Base-by-base conservation (phyloP, 2,888 invertebrate species). In the Trichopria drosophilae region DNA sequence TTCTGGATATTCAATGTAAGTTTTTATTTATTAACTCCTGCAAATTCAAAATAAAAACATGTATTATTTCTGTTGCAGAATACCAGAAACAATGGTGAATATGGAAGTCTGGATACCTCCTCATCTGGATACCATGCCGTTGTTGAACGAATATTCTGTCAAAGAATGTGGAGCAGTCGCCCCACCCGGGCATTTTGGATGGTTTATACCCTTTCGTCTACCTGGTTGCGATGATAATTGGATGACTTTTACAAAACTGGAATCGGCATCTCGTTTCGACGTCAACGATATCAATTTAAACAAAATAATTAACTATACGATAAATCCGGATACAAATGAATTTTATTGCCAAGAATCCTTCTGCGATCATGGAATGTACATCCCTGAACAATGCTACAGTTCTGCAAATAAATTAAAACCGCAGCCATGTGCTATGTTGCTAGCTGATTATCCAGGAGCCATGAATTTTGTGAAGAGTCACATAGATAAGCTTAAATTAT, bases 81-180 rank as follows among this genome's bases (percentile, higher is more conserved):
- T 74, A 44, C 79, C 80, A 7, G 67, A 71, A 18, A 70, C 80
- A 1, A 79, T 81, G 76, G 79, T 89, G 13, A 87, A 89, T 69
- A 73, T 88, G 64, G 88, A 87, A 69, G 84, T 86, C 0, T 87
- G 87, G 85, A 76, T 84, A 51, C 80, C 83, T 16, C 81, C 86
- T 0, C 82, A 84, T 32, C 78, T 80, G 43, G 83, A 83, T 63
- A 75, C 79, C 20, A 75, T 76, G 43, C 76, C 77, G 62, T 69
- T 73, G n/a, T 58, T 78, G 16, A 71, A 67, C 28, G 58, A 59
- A 29, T 68, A 68, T 61, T 73, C 72, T 53, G 76, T 76, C 20
- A 78, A 74, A 39, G 81, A 81, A 58, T 79, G 80, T 36, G 85
- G 85, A 1, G 74, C 74, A 6, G 66, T 81, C 1, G 76, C 77